Evolutionary conservation across 2,797 vertebrate species (phyloP).

Genomic region (Sebastes iracundus): DNA sequence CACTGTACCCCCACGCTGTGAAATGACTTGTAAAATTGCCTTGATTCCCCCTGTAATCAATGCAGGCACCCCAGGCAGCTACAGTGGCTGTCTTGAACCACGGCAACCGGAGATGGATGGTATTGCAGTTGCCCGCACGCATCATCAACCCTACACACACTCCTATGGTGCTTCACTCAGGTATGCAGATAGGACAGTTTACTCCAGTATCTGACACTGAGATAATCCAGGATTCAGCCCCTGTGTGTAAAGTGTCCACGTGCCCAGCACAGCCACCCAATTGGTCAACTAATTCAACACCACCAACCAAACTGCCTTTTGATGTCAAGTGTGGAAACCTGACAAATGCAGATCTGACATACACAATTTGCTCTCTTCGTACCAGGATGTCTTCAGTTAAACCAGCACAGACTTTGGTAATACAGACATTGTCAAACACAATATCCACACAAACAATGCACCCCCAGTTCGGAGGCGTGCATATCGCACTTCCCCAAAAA

Average conservation of each 20-base stretch:
- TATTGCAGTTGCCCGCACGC: background rate
- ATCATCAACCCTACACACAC: background rate
- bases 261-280: background rate
- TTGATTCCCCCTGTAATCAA: background rate
- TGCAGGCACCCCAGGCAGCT: background rate
- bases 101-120: background rate
- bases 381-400: background rate
- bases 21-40: background rate
- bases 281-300: background rate
- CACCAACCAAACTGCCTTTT: background rate
- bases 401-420: background rate
- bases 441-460: slow-evolving; percentile 4
- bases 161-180: background rate
- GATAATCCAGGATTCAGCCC: background rate
- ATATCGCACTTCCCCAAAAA: slow-evolving; percentile 8
- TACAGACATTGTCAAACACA: slow-evolving; percentile 1
- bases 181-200: background rate
- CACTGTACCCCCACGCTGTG: too few species aligned
- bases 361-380: background rate
- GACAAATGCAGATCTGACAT: background rate
- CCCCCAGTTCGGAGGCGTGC: background rate
- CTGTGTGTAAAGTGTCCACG: background rate
- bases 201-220: background rate
- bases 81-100: background rate
- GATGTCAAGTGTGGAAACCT: background rate